Conservation (phyloP, 1,140 invertebrate species). For the Achatina immaculata region DNA sequence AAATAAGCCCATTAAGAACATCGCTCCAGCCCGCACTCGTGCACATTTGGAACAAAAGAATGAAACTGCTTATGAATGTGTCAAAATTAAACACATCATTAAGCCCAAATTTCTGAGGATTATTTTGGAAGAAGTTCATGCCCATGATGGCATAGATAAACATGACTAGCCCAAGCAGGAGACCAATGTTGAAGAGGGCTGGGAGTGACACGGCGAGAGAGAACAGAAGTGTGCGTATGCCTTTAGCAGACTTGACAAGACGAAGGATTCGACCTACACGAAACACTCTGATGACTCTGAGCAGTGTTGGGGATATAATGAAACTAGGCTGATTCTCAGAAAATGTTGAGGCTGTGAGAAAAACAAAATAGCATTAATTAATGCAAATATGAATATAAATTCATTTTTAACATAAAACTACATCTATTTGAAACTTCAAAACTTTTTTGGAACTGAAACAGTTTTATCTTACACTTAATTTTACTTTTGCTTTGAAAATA, state of each 20-base stretch:
- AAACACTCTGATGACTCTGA: constrained; percentile 96
- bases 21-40: constrained; percentile 98
- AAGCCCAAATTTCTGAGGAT: constrained; percentile 91
- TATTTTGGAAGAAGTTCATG: constrained; percentile 99
- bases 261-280: constrained; percentile 96
- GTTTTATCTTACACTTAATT: too few relatives aligned
- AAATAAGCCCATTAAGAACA: constrained; percentile 95
- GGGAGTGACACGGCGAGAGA: constrained; percentile 98
- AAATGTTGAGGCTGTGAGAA: constrained; percentile 86
- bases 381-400: too few relatives aligned
- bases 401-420: too few relatives aligned
- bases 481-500: too few relatives aligned
- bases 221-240: constrained; percentile 95
- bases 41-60: constrained; percentile 97
- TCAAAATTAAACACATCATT: constrained; percentile 98
- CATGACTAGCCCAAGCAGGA: constrained; percentile 97
- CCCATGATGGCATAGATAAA: constrained; percentile 99
- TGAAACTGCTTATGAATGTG: constrained; percentile 97
- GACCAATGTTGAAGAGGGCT: constrained; percentile 98
- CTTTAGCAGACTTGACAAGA: constrained; percentile 94
- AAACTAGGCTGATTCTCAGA: constrained; percentile 97
- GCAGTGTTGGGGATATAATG: constrained; percentile 96
- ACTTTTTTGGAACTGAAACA: too few relatives aligned
- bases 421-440: too few relatives aligned
- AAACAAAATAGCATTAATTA: too few relatives aligned